phyloP scores from a whole-genome alignment of 2,888 invertebrate species.

The Rotaria sp. region DNA sequence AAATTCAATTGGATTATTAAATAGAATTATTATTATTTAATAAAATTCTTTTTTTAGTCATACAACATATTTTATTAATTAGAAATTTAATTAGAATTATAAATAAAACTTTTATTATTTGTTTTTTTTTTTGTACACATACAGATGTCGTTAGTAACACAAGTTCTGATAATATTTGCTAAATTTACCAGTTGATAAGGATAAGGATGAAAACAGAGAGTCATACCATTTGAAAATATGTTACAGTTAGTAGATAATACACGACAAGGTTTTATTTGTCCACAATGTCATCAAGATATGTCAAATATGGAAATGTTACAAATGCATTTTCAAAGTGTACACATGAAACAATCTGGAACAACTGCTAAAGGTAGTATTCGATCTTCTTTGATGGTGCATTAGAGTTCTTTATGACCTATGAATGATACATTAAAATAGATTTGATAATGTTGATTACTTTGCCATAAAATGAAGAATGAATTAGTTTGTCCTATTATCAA shows the following conservation, averaged over 20 bases:
- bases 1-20: not conserved
- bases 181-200: not conserved
- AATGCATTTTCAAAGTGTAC: conserved; percentile 36
- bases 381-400: not conserved
- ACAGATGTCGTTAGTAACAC: not conserved
- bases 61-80: too few relatives aligned
- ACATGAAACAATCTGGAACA: not conserved
- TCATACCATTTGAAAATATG: not conserved
- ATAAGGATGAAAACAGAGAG: not conserved
- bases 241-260: not conserved
- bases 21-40: not conserved
- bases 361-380: not conserved
- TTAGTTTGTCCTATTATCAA: too few relatives aligned
- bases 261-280: conserved; percentile 37
- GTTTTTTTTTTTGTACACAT: not conserved
- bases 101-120: not conserved
- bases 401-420: too few relatives aligned
- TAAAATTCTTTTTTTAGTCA: not conserved
- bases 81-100: not conserved
- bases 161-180: not conserved
- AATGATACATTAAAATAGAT: too few relatives aligned
- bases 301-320: conserved; percentile 33
- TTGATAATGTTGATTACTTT: too few relatives aligned
- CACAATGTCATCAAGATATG: conserved; percentile 40
- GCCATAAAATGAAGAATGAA: too few relatives aligned